These are phyloP conservation scores for Myodes glareolus DNA, from an alignment of 2,113 vertebrate species.

Conservation along the genomic window DNA sequence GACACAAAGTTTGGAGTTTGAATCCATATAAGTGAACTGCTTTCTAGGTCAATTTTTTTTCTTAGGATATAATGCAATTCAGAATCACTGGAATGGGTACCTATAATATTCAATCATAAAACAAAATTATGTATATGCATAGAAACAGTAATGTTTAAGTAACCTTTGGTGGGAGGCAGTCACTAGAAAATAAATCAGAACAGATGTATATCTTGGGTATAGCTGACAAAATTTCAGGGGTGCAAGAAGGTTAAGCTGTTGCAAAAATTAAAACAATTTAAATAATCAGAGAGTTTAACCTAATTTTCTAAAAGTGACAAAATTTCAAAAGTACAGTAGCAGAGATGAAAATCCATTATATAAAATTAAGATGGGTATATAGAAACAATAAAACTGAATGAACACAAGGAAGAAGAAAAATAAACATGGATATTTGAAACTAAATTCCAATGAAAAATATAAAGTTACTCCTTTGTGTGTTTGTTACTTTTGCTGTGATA, in stretches of 20 bases:
- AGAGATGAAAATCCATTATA: slow-evolving; percentile 27
- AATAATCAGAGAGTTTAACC: slow-evolving; percentile 5
- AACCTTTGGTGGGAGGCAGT: neutral
- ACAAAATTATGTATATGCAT: slow-evolving; percentile 1
- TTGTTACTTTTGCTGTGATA: neutral
- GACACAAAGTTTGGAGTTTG: slow-evolving; percentile 19
- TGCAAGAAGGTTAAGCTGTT: neutral
- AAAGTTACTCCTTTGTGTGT: neutral
- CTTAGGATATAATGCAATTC: slow-evolving; percentile 3
- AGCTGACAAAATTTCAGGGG: neutral
- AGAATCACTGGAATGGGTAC: slow-evolving; percentile 19
- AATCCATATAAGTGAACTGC: neutral
- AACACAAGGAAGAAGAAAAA: neutral
- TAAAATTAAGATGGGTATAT: neutral
- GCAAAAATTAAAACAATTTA: slow-evolving; percentile 20
- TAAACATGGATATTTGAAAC: neutral
- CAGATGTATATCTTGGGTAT: neutral
- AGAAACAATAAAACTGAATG: neutral
- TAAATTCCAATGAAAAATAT: slow-evolving; percentile 3
- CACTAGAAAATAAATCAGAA: slow-evolving; percentile 11
- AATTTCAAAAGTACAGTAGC: slow-evolving; percentile 5
- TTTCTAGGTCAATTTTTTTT: neutral
- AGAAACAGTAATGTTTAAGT: neutral
- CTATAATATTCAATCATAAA: neutral
- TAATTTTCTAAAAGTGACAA: neutral